Conservation (phyloP, 2,113 vertebrate species). For the Nothobranchius furzeri region DNA sequence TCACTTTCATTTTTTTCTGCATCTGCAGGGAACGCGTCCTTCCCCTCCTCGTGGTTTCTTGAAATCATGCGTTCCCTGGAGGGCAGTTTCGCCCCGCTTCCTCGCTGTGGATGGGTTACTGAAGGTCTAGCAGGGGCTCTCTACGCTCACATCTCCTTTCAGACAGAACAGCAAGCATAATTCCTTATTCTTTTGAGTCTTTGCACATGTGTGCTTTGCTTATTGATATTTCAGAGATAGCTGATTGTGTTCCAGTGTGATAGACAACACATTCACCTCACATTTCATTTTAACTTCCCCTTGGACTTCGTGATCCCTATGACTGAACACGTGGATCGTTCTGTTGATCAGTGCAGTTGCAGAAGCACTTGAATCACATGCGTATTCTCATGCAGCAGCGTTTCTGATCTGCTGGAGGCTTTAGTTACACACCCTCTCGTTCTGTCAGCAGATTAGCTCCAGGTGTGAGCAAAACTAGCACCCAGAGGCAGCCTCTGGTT, state of each 20-base stretch:
- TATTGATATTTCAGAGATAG: background rate
- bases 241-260: background rate
- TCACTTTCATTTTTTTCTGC: slow-evolving; percentile 20
- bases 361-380: slow-evolving; percentile 1
- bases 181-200: background rate
- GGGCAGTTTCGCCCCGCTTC: slow-evolving; percentile 33
- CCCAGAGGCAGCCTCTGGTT: slow-evolving; percentile 26
- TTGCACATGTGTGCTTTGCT: background rate
- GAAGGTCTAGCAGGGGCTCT: slow-evolving; percentile 18
- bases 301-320: slow-evolving; percentile 10
- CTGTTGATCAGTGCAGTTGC: slow-evolving; percentile 1
- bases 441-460: background rate
- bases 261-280: background rate
- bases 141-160: background rate
- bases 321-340: background rate
- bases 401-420: slow-evolving; percentile 6
- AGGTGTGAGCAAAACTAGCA: slow-evolving; percentile 57
- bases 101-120: slow-evolving; percentile 21
- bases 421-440: background rate
- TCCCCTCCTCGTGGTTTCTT: slow-evolving; percentile 4
- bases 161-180: background rate
- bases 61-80: slow-evolving; percentile 40
- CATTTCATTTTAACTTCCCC: slow-evolving; percentile 15
- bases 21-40: slow-evolving; percentile 13
- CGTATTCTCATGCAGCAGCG: slow-evolving; percentile 2